A percentile compares a stretch with the other conserved stretches of the same genome.
phyloP scores from a whole-genome alignment of 2,888 invertebrate genomes.

The Limnephilus marmoratus region DNA sequence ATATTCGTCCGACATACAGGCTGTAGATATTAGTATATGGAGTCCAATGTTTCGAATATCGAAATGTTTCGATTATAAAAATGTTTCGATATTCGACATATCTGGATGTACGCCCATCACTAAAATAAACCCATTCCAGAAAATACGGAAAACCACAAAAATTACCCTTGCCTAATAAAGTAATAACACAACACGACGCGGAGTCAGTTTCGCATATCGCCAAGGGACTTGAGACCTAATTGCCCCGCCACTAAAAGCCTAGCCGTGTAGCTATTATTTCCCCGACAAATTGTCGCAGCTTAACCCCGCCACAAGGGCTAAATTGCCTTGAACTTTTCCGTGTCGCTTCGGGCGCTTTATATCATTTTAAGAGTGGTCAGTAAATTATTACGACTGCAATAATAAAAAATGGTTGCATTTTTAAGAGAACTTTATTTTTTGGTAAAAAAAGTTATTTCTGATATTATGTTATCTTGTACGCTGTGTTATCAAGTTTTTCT shows the following conservation, averaged over 20 bases:
- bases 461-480: not conserved
- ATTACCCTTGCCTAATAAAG: not conserved
- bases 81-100: not conserved
- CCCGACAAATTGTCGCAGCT: not conserved
- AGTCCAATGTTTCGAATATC: too few species aligned
- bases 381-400: not conserved
- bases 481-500: too few species aligned
- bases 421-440: not conserved
- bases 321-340: not conserved
- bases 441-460: not conserved
- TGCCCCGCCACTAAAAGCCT: not conserved
- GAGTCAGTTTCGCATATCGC: not conserved
- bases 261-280: not conserved
- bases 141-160: not conserved
- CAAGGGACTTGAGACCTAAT: not conserved
- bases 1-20: too few species aligned
- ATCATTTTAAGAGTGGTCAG: not conserved
- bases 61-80: too few species aligned
- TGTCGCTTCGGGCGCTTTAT: not conserved
- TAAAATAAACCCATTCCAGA: not conserved
- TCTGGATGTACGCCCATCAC: not conserved
- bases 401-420: not conserved
- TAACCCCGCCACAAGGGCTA: not conserved
- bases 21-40: too few species aligned
- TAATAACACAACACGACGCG: not conserved